These are phyloP conservation scores for Lycophotia porphyrea DNA, from an alignment of 2,888 invertebrate genomes.

Conservation along the genomic window DNA sequence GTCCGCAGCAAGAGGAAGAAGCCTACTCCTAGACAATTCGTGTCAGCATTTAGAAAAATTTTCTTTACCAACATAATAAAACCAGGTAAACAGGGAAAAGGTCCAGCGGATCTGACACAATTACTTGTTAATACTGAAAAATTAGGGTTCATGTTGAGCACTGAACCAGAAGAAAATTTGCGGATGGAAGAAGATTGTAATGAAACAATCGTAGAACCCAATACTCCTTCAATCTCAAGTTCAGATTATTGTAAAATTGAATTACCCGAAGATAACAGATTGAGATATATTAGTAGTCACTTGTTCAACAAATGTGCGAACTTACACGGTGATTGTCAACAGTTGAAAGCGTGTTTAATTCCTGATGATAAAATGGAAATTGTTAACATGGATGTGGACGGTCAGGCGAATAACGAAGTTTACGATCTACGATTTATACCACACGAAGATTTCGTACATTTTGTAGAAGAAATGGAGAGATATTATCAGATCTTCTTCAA, in stretches of 20 bases:
- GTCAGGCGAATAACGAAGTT: not conserved
- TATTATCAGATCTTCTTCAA: conserved; percentile 48
- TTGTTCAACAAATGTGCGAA: conserved; percentile 40
- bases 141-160: conserved; percentile 38
- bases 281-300: conserved; percentile 38
- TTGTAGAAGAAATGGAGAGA: conserved; percentile 48
- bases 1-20: conserved; percentile 42
- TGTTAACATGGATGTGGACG: conserved; percentile 9
- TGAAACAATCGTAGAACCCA: conserved; percentile 32
- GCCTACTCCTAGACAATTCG: conserved; percentile 48
- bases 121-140: conserved; percentile 54
- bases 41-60: conserved; percentile 50
- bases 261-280: conserved; percentile 39
- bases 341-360: conserved; percentile 30
- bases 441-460: conserved; percentile 22
- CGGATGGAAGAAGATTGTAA: conserved; percentile 30
- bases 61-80: conserved; percentile 56
- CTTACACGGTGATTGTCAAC: conserved; percentile 36
- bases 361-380: conserved; percentile 11
- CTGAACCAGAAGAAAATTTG: conserved; percentile 40
- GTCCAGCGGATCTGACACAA: conserved; percentile 37
- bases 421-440: not conserved
- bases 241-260: conserved; percentile 50
- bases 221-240: conserved; percentile 39
- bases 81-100: conserved; percentile 49